Conservation (phyloP, 2,797 vertebrate genomes). For the Holocentrus rufus region DNA sequence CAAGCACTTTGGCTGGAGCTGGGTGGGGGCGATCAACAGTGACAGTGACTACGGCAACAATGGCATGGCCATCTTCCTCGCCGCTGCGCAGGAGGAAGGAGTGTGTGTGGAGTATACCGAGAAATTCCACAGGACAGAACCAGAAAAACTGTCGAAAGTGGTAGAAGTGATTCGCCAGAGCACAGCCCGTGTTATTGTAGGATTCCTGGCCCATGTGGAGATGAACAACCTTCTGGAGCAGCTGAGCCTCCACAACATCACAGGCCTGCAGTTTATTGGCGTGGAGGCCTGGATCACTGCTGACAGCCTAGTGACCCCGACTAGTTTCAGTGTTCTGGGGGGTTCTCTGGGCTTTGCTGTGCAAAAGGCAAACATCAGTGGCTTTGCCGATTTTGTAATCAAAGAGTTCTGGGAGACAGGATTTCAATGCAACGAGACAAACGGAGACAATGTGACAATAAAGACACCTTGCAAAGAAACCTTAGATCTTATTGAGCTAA, state of each 20-base stretch:
- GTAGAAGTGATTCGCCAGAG: conserved; percentile 77
- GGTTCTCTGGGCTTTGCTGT: conserved; percentile 80
- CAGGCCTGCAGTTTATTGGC: conserved; percentile 79
- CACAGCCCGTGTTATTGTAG: conserved; percentile 77
- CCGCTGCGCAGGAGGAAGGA: conserved; percentile 77
- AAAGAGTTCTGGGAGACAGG: conserved; percentile 75
- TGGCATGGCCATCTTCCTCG: conserved; percentile 82
- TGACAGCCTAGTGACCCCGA: conserved; percentile 76
- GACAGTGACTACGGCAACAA: conserved; percentile 83
- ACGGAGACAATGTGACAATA: background rate
- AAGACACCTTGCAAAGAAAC: conserved; percentile 57
- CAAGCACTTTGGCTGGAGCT: conserved; percentile 84
- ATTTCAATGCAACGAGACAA: conserved; percentile 58
- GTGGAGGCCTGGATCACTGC: conserved; percentile 84
- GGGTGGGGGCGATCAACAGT: conserved; percentile 83
- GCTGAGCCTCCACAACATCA: conserved; percentile 74
- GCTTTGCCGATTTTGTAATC: conserved; percentile 71
- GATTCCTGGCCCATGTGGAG: conserved; percentile 76
- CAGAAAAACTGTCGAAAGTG: conserved; percentile 73
- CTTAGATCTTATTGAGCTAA: conserved; percentile 63
- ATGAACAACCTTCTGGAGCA: conserved; percentile 78
- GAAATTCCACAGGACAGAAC: conserved; percentile 74
- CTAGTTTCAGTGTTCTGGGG: conserved; percentile 73
- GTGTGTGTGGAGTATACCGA: conserved; percentile 83
- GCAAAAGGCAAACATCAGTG: conserved; percentile 73